phyloP scores from a whole-genome alignment of 2,797 vertebrate genomes.

The Oophaga sylvatica region DNA sequence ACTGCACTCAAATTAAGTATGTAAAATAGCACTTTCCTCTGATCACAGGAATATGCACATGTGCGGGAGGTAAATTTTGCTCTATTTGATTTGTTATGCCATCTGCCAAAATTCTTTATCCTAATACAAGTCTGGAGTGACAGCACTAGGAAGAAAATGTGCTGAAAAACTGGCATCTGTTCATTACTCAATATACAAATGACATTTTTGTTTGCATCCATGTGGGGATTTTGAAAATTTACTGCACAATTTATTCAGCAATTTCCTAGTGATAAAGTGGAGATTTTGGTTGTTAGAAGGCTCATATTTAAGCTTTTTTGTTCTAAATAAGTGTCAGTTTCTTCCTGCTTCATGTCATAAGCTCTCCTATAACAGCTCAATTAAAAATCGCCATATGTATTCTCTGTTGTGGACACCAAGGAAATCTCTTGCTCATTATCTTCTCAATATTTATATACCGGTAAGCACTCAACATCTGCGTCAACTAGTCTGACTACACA shows the following conservation, averaged over 20 bases:
- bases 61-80: conserved; percentile 66
- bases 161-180: conserved; percentile 64
- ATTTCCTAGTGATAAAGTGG: conserved; percentile 65
- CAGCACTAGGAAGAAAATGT: conserved; percentile 64
- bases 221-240: conserved; percentile 64
- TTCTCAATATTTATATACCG: conserved; percentile 10
- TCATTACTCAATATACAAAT: conserved; percentile 67
- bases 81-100: conserved; percentile 72
- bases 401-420: conserved; percentile 1
- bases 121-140: conserved; percentile 65
- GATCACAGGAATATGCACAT: conserved; percentile 67
- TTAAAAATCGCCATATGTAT: conserved; percentile 28
- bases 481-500: neutral
- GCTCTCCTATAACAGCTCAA: neutral
- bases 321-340: conserved; percentile 17
- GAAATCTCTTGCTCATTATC: conserved; percentile 6
- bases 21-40: conserved; percentile 52
- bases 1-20: neutral
- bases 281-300: conserved; percentile 31
- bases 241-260: conserved; percentile 64
- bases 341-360: conserved; percentile 21
- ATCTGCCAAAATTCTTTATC: conserved; percentile 70
- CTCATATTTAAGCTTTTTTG: conserved; percentile 17
- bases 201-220: conserved; percentile 66
- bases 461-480: conserved; percentile 8